These are phyloP conservation scores for Atta texana DNA, from an alignment of 1,140 invertebrate genomes.

Conservation along the genomic window DNA sequence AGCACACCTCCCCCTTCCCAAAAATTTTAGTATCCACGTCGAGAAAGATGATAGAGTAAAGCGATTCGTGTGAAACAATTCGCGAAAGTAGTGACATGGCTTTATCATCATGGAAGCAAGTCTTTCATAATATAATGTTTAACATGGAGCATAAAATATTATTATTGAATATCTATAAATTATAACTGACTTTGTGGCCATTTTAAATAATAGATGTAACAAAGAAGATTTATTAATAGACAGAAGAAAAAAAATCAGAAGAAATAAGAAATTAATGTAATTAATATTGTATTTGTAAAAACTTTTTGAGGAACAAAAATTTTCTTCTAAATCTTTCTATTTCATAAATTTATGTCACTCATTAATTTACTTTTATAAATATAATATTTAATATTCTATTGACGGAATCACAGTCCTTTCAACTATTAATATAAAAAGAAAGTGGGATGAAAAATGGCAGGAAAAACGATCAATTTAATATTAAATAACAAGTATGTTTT, in stretches of 20 bases:
- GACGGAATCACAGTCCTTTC: not conserved
- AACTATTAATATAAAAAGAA: not conserved
- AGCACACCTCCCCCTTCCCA: not conserved
- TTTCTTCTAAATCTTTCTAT: not conserved
- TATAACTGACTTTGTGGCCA: not conserved
- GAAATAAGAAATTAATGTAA: not conserved
- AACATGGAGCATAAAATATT: not conserved
- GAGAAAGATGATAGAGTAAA: not conserved
- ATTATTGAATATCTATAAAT: not conserved
- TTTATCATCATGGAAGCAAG: not conserved
- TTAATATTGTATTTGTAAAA: not conserved
- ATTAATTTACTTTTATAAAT: not conserved
- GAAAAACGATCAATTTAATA: not conserved
- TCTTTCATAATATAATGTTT: not conserved
- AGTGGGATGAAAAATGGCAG: not conserved
- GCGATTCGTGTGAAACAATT: conserved; percentile 11
- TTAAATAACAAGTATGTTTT: conserved; percentile 36
- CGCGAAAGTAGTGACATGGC: not conserved
- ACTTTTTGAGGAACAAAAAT: not conserved
- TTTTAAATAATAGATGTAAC: not conserved
- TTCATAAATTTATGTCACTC: not conserved
- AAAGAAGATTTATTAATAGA: not conserved
- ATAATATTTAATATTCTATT: not conserved
- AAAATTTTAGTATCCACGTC: conserved; percentile 34
- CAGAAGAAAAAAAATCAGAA: not conserved